A percentile compares a stretch with the other conserved stretches of the same genome.
Conservation (phyloP, 1,140 invertebrate genomes). For the Drosophila sucinea region DNA sequence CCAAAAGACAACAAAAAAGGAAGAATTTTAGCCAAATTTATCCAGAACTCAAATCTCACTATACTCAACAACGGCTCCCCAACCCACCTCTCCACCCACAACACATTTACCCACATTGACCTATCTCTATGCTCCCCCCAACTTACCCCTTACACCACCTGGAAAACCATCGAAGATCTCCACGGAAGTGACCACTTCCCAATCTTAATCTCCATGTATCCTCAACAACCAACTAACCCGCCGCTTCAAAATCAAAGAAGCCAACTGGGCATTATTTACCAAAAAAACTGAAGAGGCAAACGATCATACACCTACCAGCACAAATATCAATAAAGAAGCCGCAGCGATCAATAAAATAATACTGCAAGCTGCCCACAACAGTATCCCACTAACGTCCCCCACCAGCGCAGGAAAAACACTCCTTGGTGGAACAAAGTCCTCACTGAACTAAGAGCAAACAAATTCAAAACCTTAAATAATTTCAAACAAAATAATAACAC, state of each 20-base stretch:
- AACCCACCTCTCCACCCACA: slow-evolving; percentile 21
- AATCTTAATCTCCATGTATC: too few relatives aligned
- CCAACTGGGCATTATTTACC: too few relatives aligned
- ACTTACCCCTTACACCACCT: background rate
- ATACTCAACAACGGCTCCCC: slow-evolving; percentile 12
- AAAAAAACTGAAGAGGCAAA: too few relatives aligned
- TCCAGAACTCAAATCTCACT: background rate
- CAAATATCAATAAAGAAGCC: background rate
- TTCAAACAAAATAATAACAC: background rate
- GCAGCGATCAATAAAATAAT: background rate
- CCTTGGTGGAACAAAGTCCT: background rate
- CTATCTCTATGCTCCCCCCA: slow-evolving; percentile 4
- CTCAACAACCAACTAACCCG: background rate
- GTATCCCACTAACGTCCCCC: background rate
- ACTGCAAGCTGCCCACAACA: background rate
- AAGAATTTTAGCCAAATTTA: background rate
- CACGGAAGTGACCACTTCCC: background rate
- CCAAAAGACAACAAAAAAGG: too few relatives aligned
- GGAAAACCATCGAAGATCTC: background rate
- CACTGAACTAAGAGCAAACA: background rate
- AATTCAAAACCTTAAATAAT: background rate
- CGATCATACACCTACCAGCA: background rate
- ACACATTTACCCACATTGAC: slow-evolving; percentile 23
- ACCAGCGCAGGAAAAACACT: background rate
- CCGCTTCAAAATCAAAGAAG: background rate